phyloP scores from a whole-genome alignment of 2,797 vertebrate species.

The Fistularia tabacaria region DNA sequence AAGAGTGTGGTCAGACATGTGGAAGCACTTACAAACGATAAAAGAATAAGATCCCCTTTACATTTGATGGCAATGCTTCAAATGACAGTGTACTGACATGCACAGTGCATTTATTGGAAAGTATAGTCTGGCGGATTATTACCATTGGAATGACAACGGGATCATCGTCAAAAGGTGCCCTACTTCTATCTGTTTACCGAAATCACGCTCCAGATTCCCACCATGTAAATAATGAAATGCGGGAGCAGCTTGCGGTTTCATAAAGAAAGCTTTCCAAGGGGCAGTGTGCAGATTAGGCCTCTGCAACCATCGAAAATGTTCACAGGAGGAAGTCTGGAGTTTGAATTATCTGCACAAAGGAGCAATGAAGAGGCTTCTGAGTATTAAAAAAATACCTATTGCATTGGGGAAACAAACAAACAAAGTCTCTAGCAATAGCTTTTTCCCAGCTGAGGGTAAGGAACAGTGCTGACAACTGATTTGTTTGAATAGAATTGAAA shows the following conservation, averaged over 20 bases:
- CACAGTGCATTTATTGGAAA: background rate
- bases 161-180: background rate
- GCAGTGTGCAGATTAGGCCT: slow-evolving; percentile 1
- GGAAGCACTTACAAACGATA: no score
- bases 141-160: background rate
- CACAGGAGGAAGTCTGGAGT: slow-evolving; percentile 10
- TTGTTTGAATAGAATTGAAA: no score
- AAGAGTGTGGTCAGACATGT: slow-evolving; percentile 14
- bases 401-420: background rate
- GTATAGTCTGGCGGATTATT: background rate
- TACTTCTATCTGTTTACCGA: background rate
- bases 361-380: slow-evolving; percentile 2
- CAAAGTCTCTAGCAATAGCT: no score
- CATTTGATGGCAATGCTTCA: no score
- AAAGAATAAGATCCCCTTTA: no score
- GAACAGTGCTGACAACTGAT: no score
- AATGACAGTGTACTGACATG: no score
- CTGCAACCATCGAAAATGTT: slow-evolving; percentile 9
- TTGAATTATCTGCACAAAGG: slow-evolving; percentile 16
- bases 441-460: no score
- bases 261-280: slow-evolving; percentile 18
- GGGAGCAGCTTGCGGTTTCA: slow-evolving; percentile 9
- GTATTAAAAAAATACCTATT: background rate
- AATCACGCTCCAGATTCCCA: no score
- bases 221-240: slow-evolving; percentile 10